Base-by-base conservation (phyloP, 1,140 invertebrate genomes). In the Bombus superbus region DNA sequence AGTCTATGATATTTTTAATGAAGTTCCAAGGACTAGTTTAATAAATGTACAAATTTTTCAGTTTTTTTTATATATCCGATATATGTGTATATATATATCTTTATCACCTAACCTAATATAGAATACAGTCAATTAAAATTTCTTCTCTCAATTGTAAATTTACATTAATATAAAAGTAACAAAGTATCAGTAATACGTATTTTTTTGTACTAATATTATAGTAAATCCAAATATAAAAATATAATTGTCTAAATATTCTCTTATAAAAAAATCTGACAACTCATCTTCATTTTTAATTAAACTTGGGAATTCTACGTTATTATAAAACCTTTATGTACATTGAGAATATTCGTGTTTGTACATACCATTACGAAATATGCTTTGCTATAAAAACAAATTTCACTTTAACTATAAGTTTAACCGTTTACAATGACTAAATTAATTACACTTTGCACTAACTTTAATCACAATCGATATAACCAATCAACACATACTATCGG, bases 401-500 rank as follows among this genome's bases (percentile, higher is more conserved):
- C 71, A 53, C 47, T 76, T 72, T 76, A 82, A 32, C 28, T 25
- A 80, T 81, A 57, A 47, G 22, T 47, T 59, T 35, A 40, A 53
- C 47, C 68, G 22, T 72, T 32, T 83, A 53, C 3, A 83, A 53
- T 42, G 22, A 71, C 71, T n/a, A 15, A 11, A 68, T 40, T 42
- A 25, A 73, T 18, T 53, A 13, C 78, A 57, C 81, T 18, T 5
- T 73, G 73, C 18, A 59, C 18, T 18, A 11, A 40, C 38, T 71
- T 40, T 38, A 28, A n/a, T 2, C 47, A 53, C 47, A 53, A 53
- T 53, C 47, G 47, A 53, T 1, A 72, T 64, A 69, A 42, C 59
- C 84, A 44, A 88, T 18, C 59, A 75, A 91, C 68, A 89, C 85
- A 93, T 83, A 88, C 90, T 83, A 87, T 83, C 92, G 90, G 88